Conservation (phyloP, 64 coral and sea anemone genomes). For the Trachythela sp. region DNA sequence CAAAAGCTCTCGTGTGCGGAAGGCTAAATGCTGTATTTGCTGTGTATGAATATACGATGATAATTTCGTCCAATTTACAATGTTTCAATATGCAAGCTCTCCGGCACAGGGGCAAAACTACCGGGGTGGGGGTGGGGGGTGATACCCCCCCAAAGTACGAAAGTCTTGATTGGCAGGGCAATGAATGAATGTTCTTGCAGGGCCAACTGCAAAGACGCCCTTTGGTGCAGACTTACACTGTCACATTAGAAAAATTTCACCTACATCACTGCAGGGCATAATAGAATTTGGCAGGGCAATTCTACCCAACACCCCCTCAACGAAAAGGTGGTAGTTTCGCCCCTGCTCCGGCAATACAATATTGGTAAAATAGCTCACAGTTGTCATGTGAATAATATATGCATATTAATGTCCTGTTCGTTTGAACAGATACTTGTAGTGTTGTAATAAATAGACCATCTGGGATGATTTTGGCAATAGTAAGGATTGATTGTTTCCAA, state of each 20-base stretch:
- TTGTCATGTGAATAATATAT: background rate
- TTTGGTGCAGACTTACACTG: too few relatives aligned
- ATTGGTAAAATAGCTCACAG: background rate
- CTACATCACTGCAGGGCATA: too few relatives aligned
- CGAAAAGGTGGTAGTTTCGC: too few relatives aligned
- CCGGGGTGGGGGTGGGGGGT: too few relatives aligned
- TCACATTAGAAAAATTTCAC: too few relatives aligned
- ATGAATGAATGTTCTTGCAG: too few relatives aligned
- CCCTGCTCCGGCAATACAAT: background rate
- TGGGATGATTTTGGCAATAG: background rate
- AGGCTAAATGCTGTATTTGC: background rate
- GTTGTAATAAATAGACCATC: constrained; percentile 11
- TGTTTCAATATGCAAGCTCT: background rate
- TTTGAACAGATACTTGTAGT: background rate
- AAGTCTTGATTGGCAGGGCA: too few relatives aligned
- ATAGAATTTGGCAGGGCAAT: too few relatives aligned
- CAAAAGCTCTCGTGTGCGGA: background rate
- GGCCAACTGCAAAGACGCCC: too few relatives aligned
- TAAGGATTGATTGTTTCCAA: background rate
- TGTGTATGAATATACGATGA: background rate
- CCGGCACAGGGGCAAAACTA: too few relatives aligned
- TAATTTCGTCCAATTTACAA: background rate
- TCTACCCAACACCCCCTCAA: too few relatives aligned
- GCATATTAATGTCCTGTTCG: background rate
- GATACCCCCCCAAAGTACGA: too few relatives aligned